These are phyloP conservation scores for Ophiodon elongatus DNA, from an alignment of 2,113 vertebrate genomes.

Conservation along the genomic window DNA sequence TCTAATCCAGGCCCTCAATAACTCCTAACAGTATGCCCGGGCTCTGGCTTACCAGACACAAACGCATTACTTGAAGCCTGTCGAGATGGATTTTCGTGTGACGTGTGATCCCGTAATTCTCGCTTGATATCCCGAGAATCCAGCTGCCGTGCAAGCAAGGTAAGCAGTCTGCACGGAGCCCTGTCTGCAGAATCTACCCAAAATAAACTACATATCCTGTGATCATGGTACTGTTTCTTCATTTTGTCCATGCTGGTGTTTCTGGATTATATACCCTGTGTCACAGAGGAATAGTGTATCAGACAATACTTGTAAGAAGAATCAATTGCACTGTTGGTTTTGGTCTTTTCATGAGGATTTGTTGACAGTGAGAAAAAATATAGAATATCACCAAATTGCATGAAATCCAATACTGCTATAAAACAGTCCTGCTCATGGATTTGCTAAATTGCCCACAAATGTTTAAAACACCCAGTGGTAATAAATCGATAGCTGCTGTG, in stretches of 20 bases:
- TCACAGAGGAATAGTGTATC: background rate
- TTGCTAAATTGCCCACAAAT: background rate
- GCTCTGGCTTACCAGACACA: background rate
- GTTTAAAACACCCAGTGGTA: background rate
- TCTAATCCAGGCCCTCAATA: too few species aligned
- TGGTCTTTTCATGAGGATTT: background rate
- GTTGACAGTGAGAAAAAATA: background rate
- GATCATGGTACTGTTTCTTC: background rate
- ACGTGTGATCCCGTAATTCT: background rate
- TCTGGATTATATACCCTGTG: background rate
- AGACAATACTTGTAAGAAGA: background rate
- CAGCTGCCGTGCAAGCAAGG: background rate
- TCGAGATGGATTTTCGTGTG: background rate
- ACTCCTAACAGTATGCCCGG: too few species aligned
- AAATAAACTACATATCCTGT: background rate
- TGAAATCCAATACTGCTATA: background rate
- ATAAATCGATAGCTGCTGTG: background rate
- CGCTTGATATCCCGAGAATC: background rate
- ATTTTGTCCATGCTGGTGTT: background rate
- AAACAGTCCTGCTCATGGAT: background rate
- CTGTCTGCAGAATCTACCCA: background rate
- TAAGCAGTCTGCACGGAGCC: background rate
- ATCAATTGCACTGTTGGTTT: background rate
- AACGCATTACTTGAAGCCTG: background rate
- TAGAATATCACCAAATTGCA: background rate